These are phyloP conservation scores for Pangasianodon hypophthalmus DNA, from an alignment of 2,113 vertebrate species.

Conservation along the genomic window DNA sequence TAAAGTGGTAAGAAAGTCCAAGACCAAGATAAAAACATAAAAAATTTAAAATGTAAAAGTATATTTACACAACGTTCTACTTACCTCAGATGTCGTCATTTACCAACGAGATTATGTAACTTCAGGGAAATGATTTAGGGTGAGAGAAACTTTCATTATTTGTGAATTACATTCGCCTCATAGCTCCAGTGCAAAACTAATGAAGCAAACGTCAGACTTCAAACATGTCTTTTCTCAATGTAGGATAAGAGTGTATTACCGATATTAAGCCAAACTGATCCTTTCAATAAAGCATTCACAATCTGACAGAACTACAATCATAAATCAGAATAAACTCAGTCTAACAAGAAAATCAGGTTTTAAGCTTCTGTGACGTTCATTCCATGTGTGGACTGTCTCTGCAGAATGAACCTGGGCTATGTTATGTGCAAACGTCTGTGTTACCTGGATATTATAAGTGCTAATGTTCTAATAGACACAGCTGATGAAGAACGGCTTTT, in stretches of 20 bases:
- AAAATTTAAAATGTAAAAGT: background rate
- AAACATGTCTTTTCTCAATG: background rate
- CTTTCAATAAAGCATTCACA: background rate
- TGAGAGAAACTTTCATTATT: background rate
- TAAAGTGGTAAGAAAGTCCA: background rate
- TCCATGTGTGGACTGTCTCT: too few relatives aligned
- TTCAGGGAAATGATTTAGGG: background rate
- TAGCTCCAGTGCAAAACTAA: background rate
- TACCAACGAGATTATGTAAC: background rate
- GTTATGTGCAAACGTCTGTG: background rate
- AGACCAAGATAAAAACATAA: background rate
- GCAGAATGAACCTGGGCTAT: background rate
- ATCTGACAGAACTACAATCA: background rate
- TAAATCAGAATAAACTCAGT: background rate
- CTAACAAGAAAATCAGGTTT: background rate
- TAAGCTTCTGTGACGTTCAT: background rate
- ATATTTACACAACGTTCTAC: background rate
- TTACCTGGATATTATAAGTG: background rate
- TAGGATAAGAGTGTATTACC: background rate
- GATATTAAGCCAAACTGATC: background rate
- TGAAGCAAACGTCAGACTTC: background rate
- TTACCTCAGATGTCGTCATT: background rate
- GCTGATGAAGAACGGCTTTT: too few relatives aligned
- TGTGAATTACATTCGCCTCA: background rate
- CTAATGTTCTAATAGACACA: background rate